Evolutionary conservation across 2,113 vertebrate species (phyloP).

Genomic region (Zosterops pallidus): DNA sequence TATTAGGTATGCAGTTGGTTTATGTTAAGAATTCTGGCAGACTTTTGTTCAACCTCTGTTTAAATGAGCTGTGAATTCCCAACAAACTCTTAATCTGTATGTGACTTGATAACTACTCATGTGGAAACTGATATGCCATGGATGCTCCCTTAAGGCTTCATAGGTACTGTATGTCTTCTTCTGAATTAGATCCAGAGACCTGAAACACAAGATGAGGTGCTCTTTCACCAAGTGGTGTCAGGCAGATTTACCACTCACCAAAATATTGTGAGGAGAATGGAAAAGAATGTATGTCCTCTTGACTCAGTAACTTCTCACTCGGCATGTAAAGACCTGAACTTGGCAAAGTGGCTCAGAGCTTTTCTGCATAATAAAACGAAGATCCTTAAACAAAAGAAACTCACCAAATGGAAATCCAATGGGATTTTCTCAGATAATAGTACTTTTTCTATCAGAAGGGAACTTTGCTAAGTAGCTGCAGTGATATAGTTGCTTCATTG

Average conservation of each 20-base stretch:
- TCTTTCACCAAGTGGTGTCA: background rate
- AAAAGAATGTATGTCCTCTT: background rate
- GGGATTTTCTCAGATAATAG: background rate
- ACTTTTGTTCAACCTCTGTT: background rate
- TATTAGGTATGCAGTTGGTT: background rate
- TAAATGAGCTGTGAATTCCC: background rate
- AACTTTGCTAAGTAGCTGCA: background rate
- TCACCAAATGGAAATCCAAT: background rate
- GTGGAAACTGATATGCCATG: background rate
- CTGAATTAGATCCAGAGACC: background rate
- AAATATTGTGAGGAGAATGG: background rate
- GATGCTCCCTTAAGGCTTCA: background rate
- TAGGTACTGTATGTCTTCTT: background rate
- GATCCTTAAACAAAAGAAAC: background rate
- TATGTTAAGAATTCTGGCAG: background rate
- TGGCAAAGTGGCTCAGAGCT: background rate
- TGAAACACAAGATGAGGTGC: background rate
- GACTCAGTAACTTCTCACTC: background rate
- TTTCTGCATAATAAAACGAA: background rate
- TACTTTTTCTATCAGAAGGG: background rate
- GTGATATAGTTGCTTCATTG: background rate
- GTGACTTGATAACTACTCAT: background rate
- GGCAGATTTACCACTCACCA: background rate
- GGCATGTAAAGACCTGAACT: constrained; percentile 1
- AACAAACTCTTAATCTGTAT: background rate